phyloP scores from a whole-genome alignment of 1,140 invertebrate species.

The Philopotamus ludificatus region DNA sequence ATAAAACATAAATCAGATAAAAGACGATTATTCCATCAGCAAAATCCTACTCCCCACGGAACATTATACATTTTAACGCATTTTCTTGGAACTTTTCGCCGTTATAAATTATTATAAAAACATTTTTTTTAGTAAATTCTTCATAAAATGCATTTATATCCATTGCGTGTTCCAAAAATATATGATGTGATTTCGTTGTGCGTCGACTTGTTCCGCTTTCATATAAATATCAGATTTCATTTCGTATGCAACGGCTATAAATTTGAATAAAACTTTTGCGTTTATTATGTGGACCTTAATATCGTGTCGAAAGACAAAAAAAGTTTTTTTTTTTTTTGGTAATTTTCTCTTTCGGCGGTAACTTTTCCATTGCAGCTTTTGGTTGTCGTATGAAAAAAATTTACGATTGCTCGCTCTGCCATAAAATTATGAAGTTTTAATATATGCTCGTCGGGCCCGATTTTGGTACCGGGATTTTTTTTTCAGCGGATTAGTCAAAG shows the following conservation, averaged over 20 bases:
- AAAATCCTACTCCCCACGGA: too few species aligned
- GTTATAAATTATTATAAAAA: too few species aligned
- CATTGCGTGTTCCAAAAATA: too few species aligned
- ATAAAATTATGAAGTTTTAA: background rate
- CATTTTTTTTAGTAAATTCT: too few species aligned
- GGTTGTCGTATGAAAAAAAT: background rate
- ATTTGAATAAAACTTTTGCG: background rate
- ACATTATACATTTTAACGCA: too few species aligned
- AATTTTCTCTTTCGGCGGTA: too few species aligned
- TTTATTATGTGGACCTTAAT: background rate
- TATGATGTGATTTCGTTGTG: too few species aligned
- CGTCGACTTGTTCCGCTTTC: background rate
- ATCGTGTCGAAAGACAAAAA: background rate
- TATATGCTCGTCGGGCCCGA: background rate
- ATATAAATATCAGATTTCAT: background rate
- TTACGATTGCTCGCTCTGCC: conserved; percentile 2
- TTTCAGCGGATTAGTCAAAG: background rate
- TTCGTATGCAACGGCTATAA: background rate
- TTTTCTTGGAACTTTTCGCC: too few species aligned
- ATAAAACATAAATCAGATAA: too few species aligned
- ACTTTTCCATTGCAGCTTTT: background rate
- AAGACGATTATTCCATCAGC: too few species aligned
- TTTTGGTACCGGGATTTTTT: background rate
- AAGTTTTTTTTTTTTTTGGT: too few species aligned
- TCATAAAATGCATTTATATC: background rate